Base-by-base conservation (phyloP, 2,888 invertebrate species). In the Aleiodes alternator region DNA sequence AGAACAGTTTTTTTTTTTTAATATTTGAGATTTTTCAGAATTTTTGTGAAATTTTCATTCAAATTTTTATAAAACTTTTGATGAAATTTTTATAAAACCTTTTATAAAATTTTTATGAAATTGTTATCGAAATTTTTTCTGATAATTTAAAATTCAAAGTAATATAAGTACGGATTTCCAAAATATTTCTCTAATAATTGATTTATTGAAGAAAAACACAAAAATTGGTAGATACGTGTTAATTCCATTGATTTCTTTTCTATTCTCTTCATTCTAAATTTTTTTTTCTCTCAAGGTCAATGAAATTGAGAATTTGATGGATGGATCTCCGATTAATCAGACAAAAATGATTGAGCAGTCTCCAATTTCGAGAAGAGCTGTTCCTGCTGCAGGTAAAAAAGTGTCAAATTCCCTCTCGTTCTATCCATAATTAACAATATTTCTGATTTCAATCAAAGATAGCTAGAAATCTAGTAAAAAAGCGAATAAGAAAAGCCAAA, bases 301-400 rank as follows among this genome's bases (percentile, higher is more conserved):
- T 57, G 48, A 64, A 14, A 64, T 64, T 64, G 72, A 75, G 64
- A 14, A 68, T 71, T 31, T 57, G 7, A 70, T 23, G 29, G 61
- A 55, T 68, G 9, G 57, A 14, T 57, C 16, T 34, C 11, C 48
- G 23, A 43, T 9, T 16, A 64, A 64, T 48, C 11, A 48, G 34
- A 48, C 50, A 31, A 68, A 31, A 50, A 31, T 50, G 6, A 29
- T n/a, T 53, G 12, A 68, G 31, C 12, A 51, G n/a, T 68, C 31
- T 14, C 53, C 14, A 14, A 29, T 31, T 31, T 23, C 3, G 34
- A 31, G 31, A 53, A 68, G 51, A 34, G 50, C 51, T 9, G 31
- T 51, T 4, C 50, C 51, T 14, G 31, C n/a, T 68, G 29, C 68
- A 68, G 51, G 68, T 68, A 68, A 51, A 34, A 6, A 59, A 34